Evolutionary conservation across 2,888 invertebrate species (phyloP).

Genomic region (Dinocampus coccinellae): DNA sequence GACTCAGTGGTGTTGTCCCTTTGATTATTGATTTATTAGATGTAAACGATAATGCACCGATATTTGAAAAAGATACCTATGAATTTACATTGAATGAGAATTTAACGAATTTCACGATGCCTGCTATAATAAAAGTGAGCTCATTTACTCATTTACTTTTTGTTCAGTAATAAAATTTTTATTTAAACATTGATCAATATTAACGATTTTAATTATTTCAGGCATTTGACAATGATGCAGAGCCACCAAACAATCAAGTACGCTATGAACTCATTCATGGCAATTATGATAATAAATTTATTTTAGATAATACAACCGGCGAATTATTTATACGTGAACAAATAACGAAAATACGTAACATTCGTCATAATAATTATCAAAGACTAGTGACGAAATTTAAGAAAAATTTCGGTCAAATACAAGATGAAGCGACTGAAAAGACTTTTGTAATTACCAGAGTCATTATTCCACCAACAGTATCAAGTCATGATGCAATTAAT

Average conservation of each 20-base stretch:
- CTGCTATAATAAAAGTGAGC: constrained; percentile 79
- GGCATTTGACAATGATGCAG: constrained; percentile 87
- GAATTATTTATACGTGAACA: constrained; percentile 77
- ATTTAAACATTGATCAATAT: background rate
- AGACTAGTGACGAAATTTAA: constrained; percentile 45
- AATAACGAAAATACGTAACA: constrained; percentile 61
- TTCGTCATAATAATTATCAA: constrained; percentile 54
- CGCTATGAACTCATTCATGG: constrained; percentile 86
- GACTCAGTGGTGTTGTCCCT: constrained; percentile 80
- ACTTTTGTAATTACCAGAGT: constrained; percentile 19
- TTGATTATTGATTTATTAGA: constrained; percentile 82
- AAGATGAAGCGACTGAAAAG: constrained; percentile 1
- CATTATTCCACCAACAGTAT: constrained; percentile 28
- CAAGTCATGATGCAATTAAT: background rate
- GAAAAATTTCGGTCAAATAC: constrained; percentile 39
- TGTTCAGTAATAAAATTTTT: background rate
- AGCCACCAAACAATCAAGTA: constrained; percentile 87
- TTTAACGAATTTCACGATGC: constrained; percentile 80
- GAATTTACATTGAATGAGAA: constrained; percentile 85
- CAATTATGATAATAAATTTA: constrained; percentile 81
- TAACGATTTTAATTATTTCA: constrained; percentile 44
- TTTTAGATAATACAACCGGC: constrained; percentile 82
- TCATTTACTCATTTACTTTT: background rate
- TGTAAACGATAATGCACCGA: constrained; percentile 89
- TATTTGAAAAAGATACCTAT: constrained; percentile 84